Percentiles rank a stretch among this genome's conserved stretches.
Conservation (phyloP, 2,797 vertebrate genomes). For the Fringilla coelebs region DNA sequence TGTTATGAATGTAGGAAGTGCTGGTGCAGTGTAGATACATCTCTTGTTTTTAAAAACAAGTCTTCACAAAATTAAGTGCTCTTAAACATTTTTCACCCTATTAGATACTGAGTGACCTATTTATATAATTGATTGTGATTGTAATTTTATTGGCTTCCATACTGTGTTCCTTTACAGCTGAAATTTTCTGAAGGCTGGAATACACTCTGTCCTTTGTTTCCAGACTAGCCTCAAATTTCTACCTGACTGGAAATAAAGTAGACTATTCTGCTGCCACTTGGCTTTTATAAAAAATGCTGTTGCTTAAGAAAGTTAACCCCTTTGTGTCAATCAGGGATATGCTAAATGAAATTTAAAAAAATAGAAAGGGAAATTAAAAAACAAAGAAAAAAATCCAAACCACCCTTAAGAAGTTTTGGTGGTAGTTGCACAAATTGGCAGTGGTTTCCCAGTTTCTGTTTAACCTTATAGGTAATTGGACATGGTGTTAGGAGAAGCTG, state of each 20-base stretch:
- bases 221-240: background rate
- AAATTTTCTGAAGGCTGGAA: background rate
- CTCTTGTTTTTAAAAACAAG: slow-evolving; percentile 20
- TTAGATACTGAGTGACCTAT: slow-evolving; percentile 23
- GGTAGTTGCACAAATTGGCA: background rate
- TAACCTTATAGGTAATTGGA: background rate
- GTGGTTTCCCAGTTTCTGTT: background rate
- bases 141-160: background rate
- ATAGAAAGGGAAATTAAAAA: no score
- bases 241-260: background rate
- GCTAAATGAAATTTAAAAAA: background rate
- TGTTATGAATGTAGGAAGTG: slow-evolving; percentile 40
- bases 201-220: background rate
- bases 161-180: background rate
- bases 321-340: background rate
- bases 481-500: background rate
- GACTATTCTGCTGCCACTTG: background rate
- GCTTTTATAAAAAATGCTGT: background rate
- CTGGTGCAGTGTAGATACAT: slow-evolving; percentile 23
- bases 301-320: background rate
- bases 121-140: background rate
- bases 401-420: background rate
- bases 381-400: background rate
- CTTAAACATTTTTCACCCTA: slow-evolving; percentile 66
- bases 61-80: slow-evolving; percentile 73